Evolutionary conservation across 2,888 invertebrate species (phyloP), one percentile per base, ranked within the genome.

Genomic region (Cremastinae sp.): DNA sequence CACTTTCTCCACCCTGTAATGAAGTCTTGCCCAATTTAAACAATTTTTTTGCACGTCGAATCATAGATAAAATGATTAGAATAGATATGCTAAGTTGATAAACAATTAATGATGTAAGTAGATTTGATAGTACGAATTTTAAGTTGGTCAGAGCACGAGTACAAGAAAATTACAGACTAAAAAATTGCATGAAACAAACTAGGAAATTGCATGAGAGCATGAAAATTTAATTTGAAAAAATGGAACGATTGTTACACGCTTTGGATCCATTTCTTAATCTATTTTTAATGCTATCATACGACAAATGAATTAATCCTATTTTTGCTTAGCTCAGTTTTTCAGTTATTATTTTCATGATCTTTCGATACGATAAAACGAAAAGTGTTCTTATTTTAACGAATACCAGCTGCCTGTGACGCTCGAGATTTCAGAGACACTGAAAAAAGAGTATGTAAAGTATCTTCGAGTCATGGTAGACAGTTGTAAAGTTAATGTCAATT

Each of bases 41-140:
- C 38, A 12, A 41, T 54, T 47, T 62, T 74, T 59, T 61, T 74
- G 62, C 64, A 76, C 76, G 71, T 65, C 16, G 28, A 62, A 34
- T 38, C 41, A 47, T 66, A 71, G 72, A 56, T 10, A 56, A 36
- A 64, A 64, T 64, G 45, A 58, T 56, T 62, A 64, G 62, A 41
- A 38, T 73, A 64, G 47, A 65, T n/a, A 53, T 43, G 43, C 20
- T 16, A 49, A 12, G 36, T 34, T 54, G 56, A 70, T 64, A 41
- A n/a, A n/a, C n/a, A n/a, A n/a, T 72, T 75, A 78, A 58, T 65
- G 38, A 72, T 70, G 64, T 73, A 59, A 69, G 73, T 76, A 76
- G 76, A 14, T 54, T 28, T 58, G 34, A 54, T 49, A 61, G 49
- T 59, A 54, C 8, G 53, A 36, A 65, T 51, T 51, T 34, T 56